phyloP scores from a whole-genome alignment of 64 coral and sea anemone species.

The Montipora foliosa region DNA sequence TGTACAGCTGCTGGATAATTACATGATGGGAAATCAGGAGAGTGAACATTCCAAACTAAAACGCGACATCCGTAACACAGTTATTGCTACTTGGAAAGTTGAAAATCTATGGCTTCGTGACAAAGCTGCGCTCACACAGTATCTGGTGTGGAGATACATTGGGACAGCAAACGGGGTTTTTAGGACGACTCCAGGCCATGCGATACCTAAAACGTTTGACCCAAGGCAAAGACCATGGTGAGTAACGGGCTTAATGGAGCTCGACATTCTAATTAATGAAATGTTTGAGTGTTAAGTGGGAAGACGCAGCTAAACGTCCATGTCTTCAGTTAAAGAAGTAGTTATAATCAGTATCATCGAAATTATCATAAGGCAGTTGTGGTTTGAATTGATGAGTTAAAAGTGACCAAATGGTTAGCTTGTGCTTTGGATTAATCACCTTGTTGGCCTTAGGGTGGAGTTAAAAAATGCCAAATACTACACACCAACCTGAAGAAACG shows the following conservation, averaged over 20 bases:
- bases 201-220: slow-evolving; percentile 41
- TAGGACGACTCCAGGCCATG: slow-evolving; percentile 55
- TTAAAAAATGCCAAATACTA: no score
- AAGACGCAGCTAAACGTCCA: no score
- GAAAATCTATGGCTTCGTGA: slow-evolving; percentile 47
- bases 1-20: background rate
- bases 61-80: slow-evolving; percentile 53
- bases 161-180: slow-evolving; percentile 71
- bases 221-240: slow-evolving; percentile 70
- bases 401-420: no score
- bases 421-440: no score
- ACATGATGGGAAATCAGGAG: slow-evolving; percentile 28
- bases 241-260: background rate
- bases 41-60: slow-evolving; percentile 29
- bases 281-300: no score
- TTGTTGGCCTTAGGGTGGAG: no score
- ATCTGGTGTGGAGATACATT: slow-evolving; percentile 69
- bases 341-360: no score
- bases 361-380: no score
- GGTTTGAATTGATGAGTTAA: no score
- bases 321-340: no score
- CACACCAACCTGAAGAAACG: no score
- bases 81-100: slow-evolving; percentile 53
- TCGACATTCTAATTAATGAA: no score
- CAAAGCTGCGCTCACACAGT: slow-evolving; percentile 43